These are phyloP conservation scores for Anthoscopus minutus DNA, from an alignment of 2,113 vertebrate species.

Conservation along the genomic window DNA sequence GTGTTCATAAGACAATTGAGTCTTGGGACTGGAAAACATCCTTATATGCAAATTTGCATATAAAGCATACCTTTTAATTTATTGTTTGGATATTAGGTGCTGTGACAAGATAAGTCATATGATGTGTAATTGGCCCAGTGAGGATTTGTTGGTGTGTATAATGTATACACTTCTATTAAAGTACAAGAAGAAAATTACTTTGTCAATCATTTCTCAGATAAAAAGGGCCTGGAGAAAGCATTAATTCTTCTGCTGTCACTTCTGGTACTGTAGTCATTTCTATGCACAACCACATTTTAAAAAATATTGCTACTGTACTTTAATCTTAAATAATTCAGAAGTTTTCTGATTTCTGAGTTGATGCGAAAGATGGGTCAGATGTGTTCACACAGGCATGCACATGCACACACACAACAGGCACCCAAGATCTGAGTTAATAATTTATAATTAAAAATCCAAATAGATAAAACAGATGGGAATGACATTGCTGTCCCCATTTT, in stretches of 20 bases:
- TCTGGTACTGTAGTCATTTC: conserved; percentile 30
- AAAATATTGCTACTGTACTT: conserved; percentile 30
- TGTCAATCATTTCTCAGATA: conserved; percentile 65
- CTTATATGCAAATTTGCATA: conserved; percentile 44
- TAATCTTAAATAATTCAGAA: conserved; percentile 16
- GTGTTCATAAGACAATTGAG: conserved; percentile 25
- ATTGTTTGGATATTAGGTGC: conserved; percentile 38
- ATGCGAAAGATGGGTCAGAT: neutral
- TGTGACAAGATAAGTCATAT: conserved; percentile 43
- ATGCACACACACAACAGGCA: neutral
- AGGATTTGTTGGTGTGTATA: conserved; percentile 34
- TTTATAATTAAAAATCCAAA: neutral
- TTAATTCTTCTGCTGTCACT: conserved; percentile 60
- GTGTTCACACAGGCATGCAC: neutral
- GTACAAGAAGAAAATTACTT: conserved; percentile 68
- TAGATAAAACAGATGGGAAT: neutral
- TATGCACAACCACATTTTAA: neutral
- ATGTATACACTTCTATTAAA: conserved; percentile 64
- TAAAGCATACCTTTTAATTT: conserved; percentile 51
- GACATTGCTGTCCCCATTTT: neutral
- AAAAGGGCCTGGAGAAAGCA: conserved; percentile 55
- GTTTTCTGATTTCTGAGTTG: neutral
- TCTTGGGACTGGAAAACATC: conserved; percentile 22
- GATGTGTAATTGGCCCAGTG: conserved; percentile 14
- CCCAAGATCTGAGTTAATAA: neutral